Evolutionary conservation across 2,797 vertebrate genomes (phyloP).

Genomic region (Triplophysa bombifrons): DNA sequence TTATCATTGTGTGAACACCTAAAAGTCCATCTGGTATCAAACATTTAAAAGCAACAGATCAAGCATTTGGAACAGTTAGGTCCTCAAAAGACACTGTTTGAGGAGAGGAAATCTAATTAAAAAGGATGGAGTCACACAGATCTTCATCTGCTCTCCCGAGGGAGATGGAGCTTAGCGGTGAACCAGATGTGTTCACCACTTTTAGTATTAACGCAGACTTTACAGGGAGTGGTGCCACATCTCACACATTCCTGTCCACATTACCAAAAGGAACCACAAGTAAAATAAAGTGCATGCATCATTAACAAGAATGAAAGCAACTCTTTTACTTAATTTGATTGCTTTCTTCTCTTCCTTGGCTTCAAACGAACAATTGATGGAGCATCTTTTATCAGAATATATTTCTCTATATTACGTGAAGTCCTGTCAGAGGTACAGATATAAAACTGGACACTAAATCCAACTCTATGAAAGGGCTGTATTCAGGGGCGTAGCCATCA

Average conservation of each 20-base stretch:
- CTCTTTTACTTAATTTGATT: conserved; percentile 46
- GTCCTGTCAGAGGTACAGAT: conserved; percentile 24
- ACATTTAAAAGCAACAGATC: conserved; percentile 29
- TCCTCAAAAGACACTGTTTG: conserved; percentile 46
- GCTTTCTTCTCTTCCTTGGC: conserved; percentile 34
- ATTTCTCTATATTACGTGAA: conserved; percentile 35
- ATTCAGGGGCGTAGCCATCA: neutral
- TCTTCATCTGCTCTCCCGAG: conserved; percentile 32
- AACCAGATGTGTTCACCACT: conserved; percentile 61
- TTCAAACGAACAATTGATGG: conserved; percentile 47
- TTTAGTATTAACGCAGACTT: conserved; percentile 52
- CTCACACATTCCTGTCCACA: conserved; percentile 28
- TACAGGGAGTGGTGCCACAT: conserved; percentile 16
- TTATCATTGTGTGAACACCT: conserved; percentile 31
- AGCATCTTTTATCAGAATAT: conserved; percentile 60
- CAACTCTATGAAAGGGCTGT: conserved; percentile 24
- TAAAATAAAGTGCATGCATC: conserved; percentile 11
- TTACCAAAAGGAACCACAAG: neutral
- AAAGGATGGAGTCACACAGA: conserved; percentile 36
- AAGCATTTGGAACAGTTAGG: conserved; percentile 41
- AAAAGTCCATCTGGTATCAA: conserved; percentile 47
- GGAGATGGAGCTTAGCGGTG: conserved; percentile 40
- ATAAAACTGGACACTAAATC: conserved; percentile 35
- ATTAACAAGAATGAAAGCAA: conserved; percentile 52
- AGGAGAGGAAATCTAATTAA: conserved; percentile 61